A percentile compares a stretch with the other conserved stretches of the same genome.
These are phyloP conservation scores for Odontocolon sp. DNA, from an alignment of 2,888 invertebrate species.

Conservation along the genomic window DNA sequence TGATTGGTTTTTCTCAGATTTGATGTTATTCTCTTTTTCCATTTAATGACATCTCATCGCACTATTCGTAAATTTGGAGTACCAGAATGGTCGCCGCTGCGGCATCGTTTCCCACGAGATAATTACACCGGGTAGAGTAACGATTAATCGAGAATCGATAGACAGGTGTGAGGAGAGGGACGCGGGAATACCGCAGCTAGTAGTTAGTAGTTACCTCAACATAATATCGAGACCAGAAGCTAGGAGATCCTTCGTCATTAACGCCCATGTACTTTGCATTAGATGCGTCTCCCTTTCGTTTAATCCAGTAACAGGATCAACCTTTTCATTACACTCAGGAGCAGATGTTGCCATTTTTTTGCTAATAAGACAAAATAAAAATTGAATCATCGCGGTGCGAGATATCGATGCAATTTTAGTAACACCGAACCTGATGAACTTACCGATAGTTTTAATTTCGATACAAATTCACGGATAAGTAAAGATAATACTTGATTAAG, in stretches of 20 bases:
- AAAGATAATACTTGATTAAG: no score
- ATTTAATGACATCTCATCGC: slow-evolving; percentile 32
- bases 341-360: slow-evolving; percentile 69
- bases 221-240: slow-evolving; percentile 81
- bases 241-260: slow-evolving; percentile 80
- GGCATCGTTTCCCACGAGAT: slow-evolving; percentile 54
- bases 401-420: not conserved
- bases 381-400: no score
- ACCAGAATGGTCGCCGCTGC: slow-evolving; percentile 32
- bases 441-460: not conserved
- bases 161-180: slow-evolving; percentile 29
- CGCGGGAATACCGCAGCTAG: slow-evolving; percentile 14
- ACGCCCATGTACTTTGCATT: slow-evolving; percentile 81
- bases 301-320: slow-evolving; percentile 80
- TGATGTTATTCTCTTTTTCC: not conserved
- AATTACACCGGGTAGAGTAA: slow-evolving; percentile 62
- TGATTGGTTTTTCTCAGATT: not conserved
- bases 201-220: slow-evolving; percentile 77
- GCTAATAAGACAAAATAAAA: slow-evolving; percentile 37
- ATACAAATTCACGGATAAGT: not conserved
- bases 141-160: slow-evolving; percentile 66
- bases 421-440: not conserved
- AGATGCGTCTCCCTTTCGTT: slow-evolving; percentile 80
- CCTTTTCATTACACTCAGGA: slow-evolving; percentile 57
- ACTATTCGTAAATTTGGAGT: slow-evolving; percentile 35